Evolutionary conservation across 1,140 invertebrate species (phyloP), one percentile per base, ranked within the genome.

Genomic region (Trigoniulus corallinus): DNA sequence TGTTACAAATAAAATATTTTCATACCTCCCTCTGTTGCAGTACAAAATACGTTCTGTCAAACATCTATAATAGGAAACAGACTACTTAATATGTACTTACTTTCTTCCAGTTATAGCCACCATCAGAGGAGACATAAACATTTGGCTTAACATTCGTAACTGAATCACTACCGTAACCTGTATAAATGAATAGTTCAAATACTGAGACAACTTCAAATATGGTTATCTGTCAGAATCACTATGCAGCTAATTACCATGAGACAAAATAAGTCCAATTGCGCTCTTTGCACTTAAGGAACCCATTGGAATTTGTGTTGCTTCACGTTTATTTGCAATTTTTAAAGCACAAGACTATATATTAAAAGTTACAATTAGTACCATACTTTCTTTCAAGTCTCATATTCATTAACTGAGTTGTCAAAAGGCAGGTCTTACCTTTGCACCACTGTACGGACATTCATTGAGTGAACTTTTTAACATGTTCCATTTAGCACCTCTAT

Each of bases 81-180:
- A n/a, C n/a, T n/a, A n/a, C n/a, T n/a, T n/a, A n/a, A n/a, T n/a
- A n/a, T n/a, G n/a, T n/a, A n/a, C 7, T 34, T 18, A 48, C 41
- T 13, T 47, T 34, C 7, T 10, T 26, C 63, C 65, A 69, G 13
- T 47, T 58, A 53, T 67, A 67, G 42, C 67, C 67, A 23, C 67
- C 67, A 60, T 69, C 64, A 55, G 54, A 60, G 0, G 64, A 60
- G 7, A 69, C 51, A 53, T 55, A 69, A 13, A 69, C 63, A 57
- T 67, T 64, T 25, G 67, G 63, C 7, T 47, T 7, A 7, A 62
- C 60, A 2, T 54, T 64, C 53, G 64, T 64, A n/a, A 68, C 54
- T n/a, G 62, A 55, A 50, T 62, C 57, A 26, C 63, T 65, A 13
- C 63, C 56, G 58, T 68, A 64, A 54, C 59, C 65, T 64, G 52